Evolutionary conservation across 2,888 invertebrate genomes (phyloP), one percentile per base, ranked within the genome.

Genomic region (Drosophila demipolita): DNA sequence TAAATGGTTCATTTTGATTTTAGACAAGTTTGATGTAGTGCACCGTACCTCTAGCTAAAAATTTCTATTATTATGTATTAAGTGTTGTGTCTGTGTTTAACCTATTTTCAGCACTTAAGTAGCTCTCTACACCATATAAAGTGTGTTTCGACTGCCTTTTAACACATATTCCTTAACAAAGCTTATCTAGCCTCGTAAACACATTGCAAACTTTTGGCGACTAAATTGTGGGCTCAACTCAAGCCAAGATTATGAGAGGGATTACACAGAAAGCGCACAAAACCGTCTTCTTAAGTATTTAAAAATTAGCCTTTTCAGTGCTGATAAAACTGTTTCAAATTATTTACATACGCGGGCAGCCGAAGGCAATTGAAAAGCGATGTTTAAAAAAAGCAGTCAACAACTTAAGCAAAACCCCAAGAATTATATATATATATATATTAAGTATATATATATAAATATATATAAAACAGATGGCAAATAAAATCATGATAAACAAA

Each of bases 301-400:
- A 72, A 83, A 78, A 78, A 78, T 73, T 65, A 68, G 63, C 40
- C 45, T 23, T 53, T 42, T 40, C 11, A 38, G 36, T 11, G 32
- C 42, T 40, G 32, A 33, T 12, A 60, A 68, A 70, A 64, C 40
- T 66, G 68, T 64, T 79, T 70, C 66, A 76, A 78, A 75, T 63
- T 75, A 80, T 83, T 86, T 83, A 78, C 83, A 82, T 83, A 81
- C 78, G 72, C 78, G 75, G 74, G 32, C 50, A 17, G 65, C 67
- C 57, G 58, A 70, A 38, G 55, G 52, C 59, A 48, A 78, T 53
- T 35, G 69, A 61, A 73, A 75, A 72, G 50, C 53, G 73, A 33
- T 66, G 57, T 42, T 57, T 20, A 72, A 63, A 48, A 53, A 57
- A 66, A 45, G 7, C 52, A 9, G 38, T 8, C 23, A 57, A 72